Conservation (phyloP, 2,797 vertebrate species). For the Pogonophryne albipinna region DNA sequence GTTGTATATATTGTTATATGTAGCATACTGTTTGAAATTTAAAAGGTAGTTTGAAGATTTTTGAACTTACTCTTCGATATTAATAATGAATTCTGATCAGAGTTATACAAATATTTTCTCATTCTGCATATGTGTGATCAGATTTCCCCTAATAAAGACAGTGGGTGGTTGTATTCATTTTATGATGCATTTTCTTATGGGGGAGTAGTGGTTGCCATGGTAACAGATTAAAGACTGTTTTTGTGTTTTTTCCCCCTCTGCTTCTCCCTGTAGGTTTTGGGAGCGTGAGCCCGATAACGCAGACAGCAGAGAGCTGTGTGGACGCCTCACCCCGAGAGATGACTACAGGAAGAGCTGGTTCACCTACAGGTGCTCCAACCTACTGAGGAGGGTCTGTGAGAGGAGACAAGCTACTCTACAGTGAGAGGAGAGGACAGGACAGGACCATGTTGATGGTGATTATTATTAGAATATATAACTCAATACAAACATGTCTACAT, state of each 20-base stretch:
- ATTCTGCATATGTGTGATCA: background rate
- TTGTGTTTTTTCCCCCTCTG: background rate
- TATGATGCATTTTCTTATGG: background rate
- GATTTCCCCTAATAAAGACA: background rate
- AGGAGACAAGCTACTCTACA: constrained; percentile 44
- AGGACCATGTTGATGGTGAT: too few species aligned
- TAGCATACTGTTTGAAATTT: too few species aligned
- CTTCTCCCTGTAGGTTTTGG: constrained; percentile 53
- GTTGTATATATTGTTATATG: background rate
- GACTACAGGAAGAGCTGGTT: constrained; percentile 53
- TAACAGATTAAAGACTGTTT: background rate
- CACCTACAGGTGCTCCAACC: constrained; percentile 52
- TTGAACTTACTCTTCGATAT: background rate
- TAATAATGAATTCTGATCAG: background rate
- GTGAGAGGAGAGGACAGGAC: constrained; percentile 11
- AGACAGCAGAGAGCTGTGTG: constrained; percentile 50
- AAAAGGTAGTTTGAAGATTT: too few species aligned
- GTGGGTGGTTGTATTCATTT: constrained; percentile 11
- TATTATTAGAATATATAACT: background rate
- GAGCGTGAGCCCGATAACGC: background rate
- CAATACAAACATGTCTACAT: background rate
- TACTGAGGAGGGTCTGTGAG: constrained; percentile 61
- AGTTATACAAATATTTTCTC: background rate
- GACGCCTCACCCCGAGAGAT: constrained; percentile 47
- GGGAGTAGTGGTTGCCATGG: background rate